These are phyloP conservation scores for Ethmia dodecea DNA, from an alignment of 2,888 invertebrate genomes.

Conservation along the genomic window DNA sequence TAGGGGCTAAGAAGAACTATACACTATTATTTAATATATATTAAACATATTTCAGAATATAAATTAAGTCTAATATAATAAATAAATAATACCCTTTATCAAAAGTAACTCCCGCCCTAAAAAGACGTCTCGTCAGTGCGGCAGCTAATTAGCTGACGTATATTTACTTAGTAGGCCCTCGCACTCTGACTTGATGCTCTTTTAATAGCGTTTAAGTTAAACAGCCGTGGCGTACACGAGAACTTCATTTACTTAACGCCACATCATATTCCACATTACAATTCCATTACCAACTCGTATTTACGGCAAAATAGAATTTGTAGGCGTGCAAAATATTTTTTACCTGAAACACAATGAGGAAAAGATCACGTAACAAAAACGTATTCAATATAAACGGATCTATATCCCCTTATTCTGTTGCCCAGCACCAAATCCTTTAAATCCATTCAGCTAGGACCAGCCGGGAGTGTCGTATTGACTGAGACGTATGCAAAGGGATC, in stretches of 20 bases:
- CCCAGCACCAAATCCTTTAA: conserved; percentile 42
- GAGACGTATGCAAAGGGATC: conserved; percentile 71
- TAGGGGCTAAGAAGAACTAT: too few species aligned
- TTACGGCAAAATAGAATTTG: conserved; percentile 15
- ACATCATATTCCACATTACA: conserved; percentile 20
- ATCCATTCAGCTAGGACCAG: conserved; percentile 42
- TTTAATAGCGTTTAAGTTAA: conserved; percentile 40
- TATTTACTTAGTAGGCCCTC: conserved; percentile 26
- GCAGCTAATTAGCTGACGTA: conserved; percentile 38
- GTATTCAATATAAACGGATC: conserved; percentile 42
- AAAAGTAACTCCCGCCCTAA: too few species aligned
- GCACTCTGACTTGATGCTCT: conserved; percentile 27
- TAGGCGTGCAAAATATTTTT: not conserved
- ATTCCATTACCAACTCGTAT: conserved; percentile 11
- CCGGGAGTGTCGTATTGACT: conserved; percentile 41
- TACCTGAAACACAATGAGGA: conserved; percentile 12
- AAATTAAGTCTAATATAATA: too few species aligned
- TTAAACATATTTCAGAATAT: too few species aligned
- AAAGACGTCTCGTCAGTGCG: conserved; percentile 3
- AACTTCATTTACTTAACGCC: conserved; percentile 36
- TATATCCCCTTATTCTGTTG: conserved; percentile 41
- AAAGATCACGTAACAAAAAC: conserved; percentile 38
- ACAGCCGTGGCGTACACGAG: conserved; percentile 28
- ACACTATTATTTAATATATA: too few species aligned
- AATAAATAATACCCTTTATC: too few species aligned